Evolutionary conservation across 2,797 vertebrate genomes (phyloP).

Genomic region (Bradypodion ventrale): DNA sequence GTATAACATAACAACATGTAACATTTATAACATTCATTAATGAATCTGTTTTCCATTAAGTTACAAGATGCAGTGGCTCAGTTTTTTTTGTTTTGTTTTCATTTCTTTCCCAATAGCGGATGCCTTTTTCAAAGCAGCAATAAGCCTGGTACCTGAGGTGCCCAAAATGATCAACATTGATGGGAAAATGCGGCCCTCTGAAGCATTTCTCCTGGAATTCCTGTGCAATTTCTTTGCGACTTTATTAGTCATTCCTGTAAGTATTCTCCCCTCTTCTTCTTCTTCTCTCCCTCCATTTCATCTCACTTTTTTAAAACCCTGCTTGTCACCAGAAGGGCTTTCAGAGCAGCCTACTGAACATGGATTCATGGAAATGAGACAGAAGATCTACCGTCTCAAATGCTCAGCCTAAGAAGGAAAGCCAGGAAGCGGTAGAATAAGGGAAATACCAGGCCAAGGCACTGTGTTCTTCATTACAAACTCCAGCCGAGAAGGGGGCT

Average conservation of each 20-base stretch:
- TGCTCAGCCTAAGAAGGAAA: not conserved
- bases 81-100: too few species aligned
- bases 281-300: not conserved
- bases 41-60: too few species aligned
- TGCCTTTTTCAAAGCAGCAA: constrained; percentile 93
- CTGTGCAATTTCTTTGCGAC: constrained; percentile 93
- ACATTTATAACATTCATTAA: too few species aligned
- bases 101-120: constrained; percentile 81
- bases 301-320: not conserved
- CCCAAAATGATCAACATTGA: constrained; percentile 91
- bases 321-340: not conserved
- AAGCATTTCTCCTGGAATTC: constrained; percentile 91
- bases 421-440: not conserved
- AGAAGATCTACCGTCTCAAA: too few species aligned
- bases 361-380: too few species aligned
- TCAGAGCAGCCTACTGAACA: not conserved
- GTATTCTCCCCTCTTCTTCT: constrained; percentile 17
- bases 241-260: constrained; percentile 91
- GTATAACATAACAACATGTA: too few species aligned
- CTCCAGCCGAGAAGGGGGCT: too few species aligned
- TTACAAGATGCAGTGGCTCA: too few species aligned
- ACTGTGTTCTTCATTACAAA: too few species aligned
- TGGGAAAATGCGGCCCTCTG: constrained; percentile 90
- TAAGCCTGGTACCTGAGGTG: constrained; percentile 90
- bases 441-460: too few species aligned